Conservation (phyloP, 2,888 invertebrate genomes). For the Yponomeuta cagnagella region DNA sequence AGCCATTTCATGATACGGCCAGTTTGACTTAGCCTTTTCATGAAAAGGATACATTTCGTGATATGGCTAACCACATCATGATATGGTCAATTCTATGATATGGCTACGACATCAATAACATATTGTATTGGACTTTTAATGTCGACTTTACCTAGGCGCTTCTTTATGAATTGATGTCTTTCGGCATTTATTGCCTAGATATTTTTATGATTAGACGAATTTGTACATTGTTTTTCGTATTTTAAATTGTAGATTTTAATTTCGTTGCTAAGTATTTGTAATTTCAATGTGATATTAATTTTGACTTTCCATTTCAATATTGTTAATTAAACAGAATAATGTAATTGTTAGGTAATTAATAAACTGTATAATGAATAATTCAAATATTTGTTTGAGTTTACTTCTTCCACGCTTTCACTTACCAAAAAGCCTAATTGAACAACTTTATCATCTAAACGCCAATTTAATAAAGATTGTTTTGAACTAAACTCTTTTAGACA, state of each 20-base stretch:
- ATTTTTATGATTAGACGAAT: neutral
- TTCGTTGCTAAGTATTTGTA: conserved; percentile 25
- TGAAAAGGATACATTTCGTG: too few relatives aligned
- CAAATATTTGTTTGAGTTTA: neutral
- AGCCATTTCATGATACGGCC: too few relatives aligned
- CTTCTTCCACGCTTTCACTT: neutral
- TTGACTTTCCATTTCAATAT: conserved; percentile 15
- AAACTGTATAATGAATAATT: neutral
- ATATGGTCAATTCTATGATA: too few relatives aligned
- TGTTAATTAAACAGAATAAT: neutral
- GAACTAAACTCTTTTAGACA: neutral
- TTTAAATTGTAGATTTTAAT: conserved; percentile 23
- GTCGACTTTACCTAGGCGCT: neutral
- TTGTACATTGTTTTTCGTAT: conserved; percentile 16
- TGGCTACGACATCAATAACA: neutral
- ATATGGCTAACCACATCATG: too few relatives aligned
- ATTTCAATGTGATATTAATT: conserved; percentile 48
- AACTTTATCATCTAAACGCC: neutral
- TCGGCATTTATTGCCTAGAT: neutral
- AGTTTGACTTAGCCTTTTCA: too few relatives aligned
- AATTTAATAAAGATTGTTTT: conserved; percentile 2
- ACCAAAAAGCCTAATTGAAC: neutral
- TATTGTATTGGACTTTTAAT: neutral
- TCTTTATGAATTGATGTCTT: neutral
- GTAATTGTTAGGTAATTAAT: neutral